A percentile compares a stretch with the other conserved stretches of the same genome.
phyloP scores from a whole-genome alignment of 2,888 invertebrate species.

The Melangyna quadrimaculata region DNA sequence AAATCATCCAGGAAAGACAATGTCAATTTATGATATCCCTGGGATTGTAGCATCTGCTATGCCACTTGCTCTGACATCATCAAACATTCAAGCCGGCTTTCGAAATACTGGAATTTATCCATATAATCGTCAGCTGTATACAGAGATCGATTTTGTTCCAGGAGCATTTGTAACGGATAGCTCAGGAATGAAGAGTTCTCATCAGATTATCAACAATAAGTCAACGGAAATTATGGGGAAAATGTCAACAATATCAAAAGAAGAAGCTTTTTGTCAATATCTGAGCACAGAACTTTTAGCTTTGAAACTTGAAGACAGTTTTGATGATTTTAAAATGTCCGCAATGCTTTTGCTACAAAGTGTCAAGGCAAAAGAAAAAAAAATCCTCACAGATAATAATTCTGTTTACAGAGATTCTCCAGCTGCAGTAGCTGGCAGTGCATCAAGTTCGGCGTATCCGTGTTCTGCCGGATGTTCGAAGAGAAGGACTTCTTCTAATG shows the following conservation, averaged over 20 bases:
- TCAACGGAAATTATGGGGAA: background rate
- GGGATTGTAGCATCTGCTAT: too few species aligned
- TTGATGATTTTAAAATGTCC: background rate
- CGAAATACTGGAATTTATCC: too few species aligned
- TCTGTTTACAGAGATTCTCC: background rate
- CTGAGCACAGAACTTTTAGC: background rate
- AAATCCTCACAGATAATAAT: background rate
- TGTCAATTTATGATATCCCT: too few species aligned
- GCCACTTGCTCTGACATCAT: too few species aligned
- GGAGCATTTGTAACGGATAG: too few species aligned
- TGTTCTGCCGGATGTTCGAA: background rate
- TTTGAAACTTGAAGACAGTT: background rate
- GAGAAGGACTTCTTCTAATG: background rate
- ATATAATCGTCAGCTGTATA: too few species aligned
- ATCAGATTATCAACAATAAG: background rate
- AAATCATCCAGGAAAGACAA: too few species aligned
- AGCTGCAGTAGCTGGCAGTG: background rate
- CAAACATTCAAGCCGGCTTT: too few species aligned
- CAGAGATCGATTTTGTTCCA: too few species aligned
- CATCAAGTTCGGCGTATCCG: background rate
- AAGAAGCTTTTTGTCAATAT: background rate
- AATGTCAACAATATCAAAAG: background rate
- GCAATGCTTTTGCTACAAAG: background rate
- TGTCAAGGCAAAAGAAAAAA: background rate
- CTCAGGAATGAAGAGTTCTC: background rate